Base-by-base conservation (phyloP, 2,888 invertebrate genomes). In the Cosmia trapezina region DNA sequence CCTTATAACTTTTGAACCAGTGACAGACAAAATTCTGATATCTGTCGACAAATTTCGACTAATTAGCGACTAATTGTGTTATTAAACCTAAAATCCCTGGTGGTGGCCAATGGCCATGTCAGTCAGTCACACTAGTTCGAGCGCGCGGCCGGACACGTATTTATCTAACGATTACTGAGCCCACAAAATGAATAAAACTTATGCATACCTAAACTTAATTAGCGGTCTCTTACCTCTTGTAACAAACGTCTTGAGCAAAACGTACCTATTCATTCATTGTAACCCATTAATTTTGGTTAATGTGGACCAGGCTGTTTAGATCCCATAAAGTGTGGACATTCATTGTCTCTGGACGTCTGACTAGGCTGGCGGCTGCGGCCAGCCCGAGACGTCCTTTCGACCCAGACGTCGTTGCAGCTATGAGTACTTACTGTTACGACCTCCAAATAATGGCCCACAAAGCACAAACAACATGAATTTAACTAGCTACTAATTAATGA, bases 371-470 rank as follows among this genome's bases (percentile, higher is more conserved):
- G 51, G 14, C 45, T 51, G 60, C 8, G 61, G 49, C 54, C 56
- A 33, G 47, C 45, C 37, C 17, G 43, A 41, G 69, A 65, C 78
- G 75, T 72, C 76, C 83, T 78, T 66, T 78, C 59, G 76, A 70
- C 76, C 76, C 70, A 77, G 83, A 81, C 73, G 72, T 51, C 63
- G 63, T 17, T 78, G 83, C 80, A 83, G 65, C 64, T 33, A 54
- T 9, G 12, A 43, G n/a, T 14, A 43, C 69, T 53, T 37, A 41
- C 43, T n/a, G 63, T 45, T 37, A 60, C 65, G 41, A 74, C 59
- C 68, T 74, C 53, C 56, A n/a, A 56, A 65, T 19, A 9, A 72
- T 43, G 47, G 56, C 19, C 64, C 71, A 70, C 66, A 66, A 74
- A 70, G 28, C 68, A 71, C 66, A 66, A 74, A 78, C 70, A 71